phyloP scores from a whole-genome alignment of 1,140 invertebrate species.

The Latrodectus geometricus region DNA sequence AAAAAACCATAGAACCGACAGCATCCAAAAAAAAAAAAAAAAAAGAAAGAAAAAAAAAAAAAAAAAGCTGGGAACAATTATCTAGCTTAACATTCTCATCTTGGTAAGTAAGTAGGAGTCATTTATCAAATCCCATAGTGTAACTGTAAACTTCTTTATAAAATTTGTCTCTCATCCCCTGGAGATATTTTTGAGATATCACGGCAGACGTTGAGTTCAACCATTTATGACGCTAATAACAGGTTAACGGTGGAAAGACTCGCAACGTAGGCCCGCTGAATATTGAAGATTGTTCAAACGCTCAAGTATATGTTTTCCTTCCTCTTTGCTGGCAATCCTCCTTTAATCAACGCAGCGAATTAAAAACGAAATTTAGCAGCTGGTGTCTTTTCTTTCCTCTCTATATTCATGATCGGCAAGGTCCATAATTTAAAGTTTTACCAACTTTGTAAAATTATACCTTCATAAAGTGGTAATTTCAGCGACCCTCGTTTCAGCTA shows the following conservation, averaged over 20 bases:
- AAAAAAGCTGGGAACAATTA: neutral
- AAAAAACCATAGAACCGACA: neutral
- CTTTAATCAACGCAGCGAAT: slow-evolving; percentile 9
- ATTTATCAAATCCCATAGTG: neutral
- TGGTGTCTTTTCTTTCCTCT: neutral
- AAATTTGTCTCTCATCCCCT: slow-evolving; percentile 35
- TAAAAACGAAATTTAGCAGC: slow-evolving; percentile 22
- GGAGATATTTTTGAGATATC: neutral
- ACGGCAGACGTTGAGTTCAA: neutral
- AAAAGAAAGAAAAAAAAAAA: neutral
- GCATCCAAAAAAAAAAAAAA: neutral
- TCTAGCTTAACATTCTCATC: neutral
- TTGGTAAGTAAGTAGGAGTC: neutral
- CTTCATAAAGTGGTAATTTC: slow-evolving; percentile 19
- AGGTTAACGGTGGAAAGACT: slow-evolving; percentile 40
- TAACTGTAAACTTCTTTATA: slow-evolving; percentile 30
- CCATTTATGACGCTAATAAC: slow-evolving; percentile 34
- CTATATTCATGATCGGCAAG: slow-evolving; percentile 3
- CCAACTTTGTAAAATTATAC: slow-evolving; percentile 23
- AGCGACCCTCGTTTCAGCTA: neutral
- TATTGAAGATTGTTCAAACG: slow-evolving; percentile 30
- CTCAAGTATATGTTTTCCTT: slow-evolving; percentile 7
- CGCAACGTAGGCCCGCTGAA: slow-evolving; percentile 20
- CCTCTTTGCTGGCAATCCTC: neutral
- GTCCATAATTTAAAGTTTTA: slow-evolving; percentile 7